A percentile compares a stretch with the other conserved stretches of the same genome.
Evolutionary conservation across 1,140 invertebrate genomes (phyloP).

Genomic region (Nephila pilipes): DNA sequence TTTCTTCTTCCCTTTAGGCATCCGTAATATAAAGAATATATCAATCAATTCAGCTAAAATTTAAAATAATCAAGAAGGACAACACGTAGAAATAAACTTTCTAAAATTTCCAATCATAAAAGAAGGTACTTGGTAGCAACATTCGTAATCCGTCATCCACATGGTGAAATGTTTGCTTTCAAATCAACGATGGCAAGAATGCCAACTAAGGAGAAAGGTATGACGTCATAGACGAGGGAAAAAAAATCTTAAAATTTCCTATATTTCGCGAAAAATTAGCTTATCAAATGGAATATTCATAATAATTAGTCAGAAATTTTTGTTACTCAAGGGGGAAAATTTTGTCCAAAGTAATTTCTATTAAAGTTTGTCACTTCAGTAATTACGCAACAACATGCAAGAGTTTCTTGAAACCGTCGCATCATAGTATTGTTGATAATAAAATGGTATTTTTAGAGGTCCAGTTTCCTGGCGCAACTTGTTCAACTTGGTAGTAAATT

Average conservation of each 20-base stretch:
- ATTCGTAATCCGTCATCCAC: constrained; percentile 56
- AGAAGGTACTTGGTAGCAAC: constrained; percentile 47
- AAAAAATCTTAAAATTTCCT: neutral
- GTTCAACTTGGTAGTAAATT: no score
- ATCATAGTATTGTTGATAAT: no score
- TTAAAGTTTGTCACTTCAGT: no score
- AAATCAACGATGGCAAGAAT: constrained; percentile 43
- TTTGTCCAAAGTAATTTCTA: no score
- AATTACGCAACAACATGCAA: no score
- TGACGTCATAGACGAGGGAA: neutral
- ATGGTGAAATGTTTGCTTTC: constrained; percentile 69
- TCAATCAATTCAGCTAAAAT: constrained; percentile 52
- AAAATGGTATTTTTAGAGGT: no score
- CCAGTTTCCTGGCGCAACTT: no score
- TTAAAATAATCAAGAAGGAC: constrained; percentile 78
- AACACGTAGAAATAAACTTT: constrained; percentile 77
- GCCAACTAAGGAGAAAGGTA: neutral
- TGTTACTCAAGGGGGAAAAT: no score
- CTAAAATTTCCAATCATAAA: constrained; percentile 73
- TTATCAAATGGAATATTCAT: neutral
- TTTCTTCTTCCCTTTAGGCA: constrained; percentile 80
- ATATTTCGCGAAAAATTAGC: neutral
- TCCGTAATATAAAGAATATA: constrained; percentile 78
- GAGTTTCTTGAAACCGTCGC: no score
- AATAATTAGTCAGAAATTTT: neutral